phyloP scores from a whole-genome alignment of 2,113 vertebrate genomes.

The Sterrhoptilus dennistouni region DNA sequence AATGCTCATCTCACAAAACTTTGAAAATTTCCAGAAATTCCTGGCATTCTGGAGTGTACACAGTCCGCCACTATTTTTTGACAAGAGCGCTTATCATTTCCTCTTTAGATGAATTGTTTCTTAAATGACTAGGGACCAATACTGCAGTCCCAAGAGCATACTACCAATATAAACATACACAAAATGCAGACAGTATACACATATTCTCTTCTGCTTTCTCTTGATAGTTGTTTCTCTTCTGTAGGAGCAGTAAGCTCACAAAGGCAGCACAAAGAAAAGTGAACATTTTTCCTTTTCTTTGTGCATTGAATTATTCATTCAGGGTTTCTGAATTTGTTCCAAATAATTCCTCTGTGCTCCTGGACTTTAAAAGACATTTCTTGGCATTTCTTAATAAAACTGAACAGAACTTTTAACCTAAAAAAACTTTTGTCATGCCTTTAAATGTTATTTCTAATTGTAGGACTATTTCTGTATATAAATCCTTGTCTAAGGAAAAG shows the following conservation, averaged over 20 bases:
- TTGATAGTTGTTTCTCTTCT: not conserved
- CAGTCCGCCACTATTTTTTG: not conserved
- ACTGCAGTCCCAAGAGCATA: not conserved
- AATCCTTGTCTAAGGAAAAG: not conserved
- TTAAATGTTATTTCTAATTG: not conserved
- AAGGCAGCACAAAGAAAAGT: not conserved
- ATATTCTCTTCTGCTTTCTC: not conserved
- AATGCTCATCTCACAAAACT: not conserved
- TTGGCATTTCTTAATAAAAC: not conserved
- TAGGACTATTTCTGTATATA: not conserved
- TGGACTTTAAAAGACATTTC: not conserved
- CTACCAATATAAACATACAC: not conserved
- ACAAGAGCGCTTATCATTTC: not conserved
- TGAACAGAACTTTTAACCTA: not conserved
- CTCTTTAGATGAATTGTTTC: not conserved
- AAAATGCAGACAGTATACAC: not conserved
- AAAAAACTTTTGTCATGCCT: not conserved
- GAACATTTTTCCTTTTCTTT: not conserved
- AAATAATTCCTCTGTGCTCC: not conserved
- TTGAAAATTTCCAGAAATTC: not conserved
- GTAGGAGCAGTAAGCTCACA: not conserved
- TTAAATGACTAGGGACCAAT: not conserved
- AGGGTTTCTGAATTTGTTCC: not conserved
- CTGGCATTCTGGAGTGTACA: not conserved
- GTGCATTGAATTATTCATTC: not conserved